Evolutionary conservation across 2,888 invertebrate genomes (phyloP), one percentile per base, ranked within the genome.

Genomic region (Tridacna crocea): DNA sequence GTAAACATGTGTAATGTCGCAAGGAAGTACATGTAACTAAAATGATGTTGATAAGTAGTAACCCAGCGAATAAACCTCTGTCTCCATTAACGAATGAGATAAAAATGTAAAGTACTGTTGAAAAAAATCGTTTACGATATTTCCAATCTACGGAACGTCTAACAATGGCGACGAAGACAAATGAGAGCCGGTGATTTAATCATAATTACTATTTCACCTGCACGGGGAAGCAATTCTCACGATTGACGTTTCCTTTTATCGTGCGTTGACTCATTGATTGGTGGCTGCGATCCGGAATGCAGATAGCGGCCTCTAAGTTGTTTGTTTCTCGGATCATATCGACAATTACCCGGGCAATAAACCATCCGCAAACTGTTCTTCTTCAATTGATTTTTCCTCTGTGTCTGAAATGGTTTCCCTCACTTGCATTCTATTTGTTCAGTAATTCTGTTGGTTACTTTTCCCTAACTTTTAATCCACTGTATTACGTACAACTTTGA

Each of bases 151-250:
- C 61, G n/a, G 61, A 13, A 15, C 13, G 13, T 61, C 61, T 1
- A 61, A 61, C 61, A 61, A 61, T 61, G 61, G 27, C 70, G 48
- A 51, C 63, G 61, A 47, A 61, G 74, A 74, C 70, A 77, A 80
- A 80, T 75, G 80, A 76, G 72, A 61, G 24, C 11, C 60, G 77
- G 61, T 60, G 46, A 61, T 77, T 72, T 72, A 61, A 66, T 66
- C 60, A 61, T 77, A 77, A 77, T 77, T 83, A 77, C 70, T 75
- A 73, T 66, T 36, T 77, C 84, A 84, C 84, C 84, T 84, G 84
- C 80, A 68, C 47, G 58, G 83, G 80, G 80, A 83, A 80, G 70
- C 73, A 65, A 75, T 83, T 83, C 80, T 80, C 80, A 80, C 83
- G 75, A 24, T 36, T 72, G 75, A 80, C 80, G 75, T 80, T 83